These are phyloP conservation scores for Lagopus muta DNA, from an alignment of 2,113 vertebrate genomes.

Conservation along the genomic window DNA sequence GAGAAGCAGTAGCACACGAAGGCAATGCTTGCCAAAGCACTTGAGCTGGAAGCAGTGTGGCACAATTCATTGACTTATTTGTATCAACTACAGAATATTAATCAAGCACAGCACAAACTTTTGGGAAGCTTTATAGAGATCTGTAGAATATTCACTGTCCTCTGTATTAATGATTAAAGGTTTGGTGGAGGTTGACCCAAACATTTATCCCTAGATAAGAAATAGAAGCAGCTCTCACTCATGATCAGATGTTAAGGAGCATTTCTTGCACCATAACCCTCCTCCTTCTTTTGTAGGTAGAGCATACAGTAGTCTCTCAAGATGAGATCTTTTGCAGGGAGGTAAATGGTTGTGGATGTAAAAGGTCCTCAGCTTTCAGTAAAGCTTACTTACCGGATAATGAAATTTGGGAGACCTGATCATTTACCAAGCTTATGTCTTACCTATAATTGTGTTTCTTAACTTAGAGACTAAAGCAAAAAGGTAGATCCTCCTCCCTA, in stretches of 20 bases:
- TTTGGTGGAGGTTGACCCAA: not conserved
- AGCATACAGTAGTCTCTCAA: not conserved
- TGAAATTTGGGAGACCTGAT: accelerated
- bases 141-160: not conserved
- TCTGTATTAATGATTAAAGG: not conserved
- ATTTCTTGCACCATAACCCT: not conserved
- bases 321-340: not conserved
- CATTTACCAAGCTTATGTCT: not conserved
- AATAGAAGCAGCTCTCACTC: not conserved
- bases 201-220: not conserved
- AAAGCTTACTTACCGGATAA: not conserved
- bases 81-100: not conserved
- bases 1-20: conserved; percentile 25
- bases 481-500: not conserved
- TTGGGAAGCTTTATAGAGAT: not conserved
- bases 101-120: not conserved
- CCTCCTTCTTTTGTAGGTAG: not conserved
- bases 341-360: not conserved
- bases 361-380: not conserved
- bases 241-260: not conserved
- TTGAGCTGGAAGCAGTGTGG: not conserved
- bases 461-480: not conserved
- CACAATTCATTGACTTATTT: not conserved
- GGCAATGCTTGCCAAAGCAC: conserved; percentile 22
- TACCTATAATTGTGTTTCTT: not conserved